These are phyloP conservation scores for Amblyjoppa fuscipennis DNA, from an alignment of 2,888 invertebrate genomes.

Conservation along the genomic window DNA sequence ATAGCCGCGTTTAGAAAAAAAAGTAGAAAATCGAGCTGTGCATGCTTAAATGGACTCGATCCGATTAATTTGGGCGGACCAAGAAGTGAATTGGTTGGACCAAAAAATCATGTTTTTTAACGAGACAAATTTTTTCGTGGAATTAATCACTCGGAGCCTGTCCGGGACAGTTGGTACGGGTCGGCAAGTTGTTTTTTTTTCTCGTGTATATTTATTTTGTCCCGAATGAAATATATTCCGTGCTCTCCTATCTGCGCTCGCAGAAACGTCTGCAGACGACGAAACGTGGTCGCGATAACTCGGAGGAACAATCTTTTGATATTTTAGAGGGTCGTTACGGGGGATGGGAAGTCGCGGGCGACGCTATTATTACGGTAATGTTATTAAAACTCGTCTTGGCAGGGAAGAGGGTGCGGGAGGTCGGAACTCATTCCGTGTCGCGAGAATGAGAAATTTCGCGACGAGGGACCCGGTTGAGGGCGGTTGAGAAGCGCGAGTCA, in stretches of 20 bases:
- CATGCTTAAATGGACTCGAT: background rate
- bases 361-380: slow-evolving; percentile 78
- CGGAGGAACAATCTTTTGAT: slow-evolving; percentile 46
- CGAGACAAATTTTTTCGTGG: too few species aligned
- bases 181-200: too few species aligned
- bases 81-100: background rate
- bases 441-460: slow-evolving; percentile 41
- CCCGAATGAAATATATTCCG: background rate
- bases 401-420: background rate
- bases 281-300: slow-evolving; percentile 20
- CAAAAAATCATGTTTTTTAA: too few species aligned
- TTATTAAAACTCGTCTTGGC: slow-evolving; percentile 77
- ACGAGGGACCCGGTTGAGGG: background rate
- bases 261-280: slow-evolving; percentile 12
- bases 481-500: slow-evolving; percentile 34
- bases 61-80: background rate
- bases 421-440: slow-evolving; percentile 20
- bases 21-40: too few species aligned
- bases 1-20: too few species aligned
- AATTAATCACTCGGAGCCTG: too few species aligned
- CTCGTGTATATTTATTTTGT: background rate
- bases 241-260: slow-evolving; percentile 4
- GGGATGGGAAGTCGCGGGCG: slow-evolving; percentile 1
- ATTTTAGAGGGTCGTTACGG: slow-evolving; percentile 26
- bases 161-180: too few species aligned